These are phyloP conservation scores for Cygnus buccinator DNA, from an alignment of 2,113 vertebrate genomes.

Conservation along the genomic window DNA sequence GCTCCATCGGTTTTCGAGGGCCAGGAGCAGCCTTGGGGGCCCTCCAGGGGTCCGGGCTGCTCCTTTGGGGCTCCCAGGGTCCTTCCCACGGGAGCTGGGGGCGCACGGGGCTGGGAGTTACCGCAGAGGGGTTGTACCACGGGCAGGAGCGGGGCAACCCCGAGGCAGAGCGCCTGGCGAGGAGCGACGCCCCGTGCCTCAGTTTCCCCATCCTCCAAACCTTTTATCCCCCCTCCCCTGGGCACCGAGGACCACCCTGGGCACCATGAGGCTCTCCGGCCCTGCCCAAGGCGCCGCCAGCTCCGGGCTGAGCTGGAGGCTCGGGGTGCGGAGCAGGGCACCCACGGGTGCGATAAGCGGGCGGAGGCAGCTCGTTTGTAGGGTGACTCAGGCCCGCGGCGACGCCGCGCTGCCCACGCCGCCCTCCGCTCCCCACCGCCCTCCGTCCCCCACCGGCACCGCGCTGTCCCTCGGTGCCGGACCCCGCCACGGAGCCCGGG, in stretches of 20 bases:
- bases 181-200: background rate
- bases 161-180: no score
- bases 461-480: accelerated
- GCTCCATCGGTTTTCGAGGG: accelerated
- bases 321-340: background rate
- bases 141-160: background rate
- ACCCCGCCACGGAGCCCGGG: accelerated
- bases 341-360: background rate
- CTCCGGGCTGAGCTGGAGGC: background rate
- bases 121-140: accelerated
- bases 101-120: background rate
- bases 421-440: background rate
- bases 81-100: accelerated
- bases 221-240: background rate
- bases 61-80: background rate
- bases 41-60: background rate
- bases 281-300: accelerated
- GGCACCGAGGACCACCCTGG: background rate
- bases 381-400: background rate
- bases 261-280: background rate
- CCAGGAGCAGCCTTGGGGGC: accelerated
- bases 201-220: background rate
- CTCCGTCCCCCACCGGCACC: no score
- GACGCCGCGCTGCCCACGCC: background rate
- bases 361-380: background rate